phyloP scores from a whole-genome alignment of 2,797 vertebrate genomes.

The Zenarchopterus dispar region DNA sequence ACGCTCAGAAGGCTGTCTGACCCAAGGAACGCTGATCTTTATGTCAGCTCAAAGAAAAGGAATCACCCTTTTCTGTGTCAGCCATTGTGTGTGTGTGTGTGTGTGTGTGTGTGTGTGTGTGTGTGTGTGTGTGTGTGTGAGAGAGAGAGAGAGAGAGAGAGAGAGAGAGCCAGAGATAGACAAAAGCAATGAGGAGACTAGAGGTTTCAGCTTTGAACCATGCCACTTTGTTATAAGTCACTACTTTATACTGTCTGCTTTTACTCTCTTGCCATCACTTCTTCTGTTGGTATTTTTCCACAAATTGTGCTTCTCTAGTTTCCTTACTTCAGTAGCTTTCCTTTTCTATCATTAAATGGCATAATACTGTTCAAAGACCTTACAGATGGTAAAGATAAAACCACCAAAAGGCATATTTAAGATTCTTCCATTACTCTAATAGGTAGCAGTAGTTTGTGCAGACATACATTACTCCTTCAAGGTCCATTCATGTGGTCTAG shows the following conservation, averaged over 20 bases:
- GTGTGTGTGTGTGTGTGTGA: too few relatives aligned
- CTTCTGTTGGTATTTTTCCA: conserved; percentile 15
- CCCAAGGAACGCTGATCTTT: conserved; percentile 74
- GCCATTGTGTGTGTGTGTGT: conserved; percentile 21
- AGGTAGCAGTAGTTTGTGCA: conserved; percentile 41
- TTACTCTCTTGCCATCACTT: conserved; percentile 34
- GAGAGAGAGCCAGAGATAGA: neutral
- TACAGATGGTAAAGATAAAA: conserved; percentile 12
- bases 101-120: too few relatives aligned
- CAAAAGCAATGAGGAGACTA: conserved; percentile 62
- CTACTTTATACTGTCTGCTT: conserved; percentile 47
- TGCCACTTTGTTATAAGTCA: conserved; percentile 73
- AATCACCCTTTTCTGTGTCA: conserved; percentile 70
- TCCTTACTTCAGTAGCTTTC: conserved; percentile 11
- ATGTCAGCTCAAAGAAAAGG: conserved; percentile 68
- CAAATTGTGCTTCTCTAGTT: conserved; percentile 7
- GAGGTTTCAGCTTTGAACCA: conserved; percentile 70
- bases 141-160: too few relatives aligned
- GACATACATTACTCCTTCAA: conserved; percentile 30
- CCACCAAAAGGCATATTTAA: conserved; percentile 27
- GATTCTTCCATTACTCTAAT: conserved; percentile 39
- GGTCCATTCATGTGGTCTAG: conserved; percentile 44
- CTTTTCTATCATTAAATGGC: conserved; percentile 12
- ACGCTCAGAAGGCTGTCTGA: conserved; percentile 54
- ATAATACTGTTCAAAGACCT: neutral